Evolutionary conservation across 2,797 vertebrate species (phyloP), one percentile per base, ranked within the genome.

Genomic region (Gymnocypris eckloni): DNA sequence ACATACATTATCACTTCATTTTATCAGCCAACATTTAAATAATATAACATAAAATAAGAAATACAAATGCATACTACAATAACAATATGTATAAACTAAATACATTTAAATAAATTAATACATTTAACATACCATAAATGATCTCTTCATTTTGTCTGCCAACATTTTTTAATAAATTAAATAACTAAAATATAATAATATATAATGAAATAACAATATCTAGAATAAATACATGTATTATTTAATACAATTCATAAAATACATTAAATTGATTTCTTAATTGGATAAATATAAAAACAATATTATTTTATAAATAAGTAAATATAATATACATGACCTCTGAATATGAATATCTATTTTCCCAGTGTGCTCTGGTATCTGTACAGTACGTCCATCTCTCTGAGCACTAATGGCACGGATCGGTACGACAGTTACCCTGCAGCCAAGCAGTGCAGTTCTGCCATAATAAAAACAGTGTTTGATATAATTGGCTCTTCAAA

Each of bases 401-500:
- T 76, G 59, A 76, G 72, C 82, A 45, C 59, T 66, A 67, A 77
- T 67, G 59, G 43, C 45, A 25, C 1, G 5, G 48, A 78, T 25
- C 16, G 9, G 41, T 25, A 67, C 72, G 69, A 41, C 22, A 52
- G 28, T 59, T 67, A 45, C 83, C 75, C 83, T 69, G 25, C 41
- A 69, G 69, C 18, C 59, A 66, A 50, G 61, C 79, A 52, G 64
- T 0, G 4, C 61, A 37, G 69, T 54, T 43, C 67, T 67, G 43
- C 69, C 69, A 82, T 52, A 85, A 72, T 80, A 86, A 86, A 87
- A 85, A 87, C 88, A 92, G 92, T 91, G 89, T 95, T 94, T 93
- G 91, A 93, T 90, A 91, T 95, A 95, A 95, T 94, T 95, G 94
- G 91, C 92, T 91, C 93, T 94, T 95, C 92, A 94, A 90, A 93